phyloP scores from a whole-genome alignment of 1,140 invertebrate genomes.

The Drosophila serrata region DNA sequence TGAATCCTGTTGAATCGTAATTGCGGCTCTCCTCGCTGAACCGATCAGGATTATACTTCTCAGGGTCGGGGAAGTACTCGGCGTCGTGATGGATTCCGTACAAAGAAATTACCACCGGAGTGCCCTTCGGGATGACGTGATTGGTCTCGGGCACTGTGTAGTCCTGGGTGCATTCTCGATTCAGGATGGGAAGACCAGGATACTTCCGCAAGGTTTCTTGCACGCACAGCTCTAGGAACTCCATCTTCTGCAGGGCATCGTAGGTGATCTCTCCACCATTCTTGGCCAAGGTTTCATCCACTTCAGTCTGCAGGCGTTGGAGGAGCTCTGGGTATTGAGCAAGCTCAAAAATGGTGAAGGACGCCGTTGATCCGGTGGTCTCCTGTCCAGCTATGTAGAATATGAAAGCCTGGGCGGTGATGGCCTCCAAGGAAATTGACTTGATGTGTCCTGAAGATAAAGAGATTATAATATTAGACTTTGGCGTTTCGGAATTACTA shows the following conservation, averaged over 20 bases:
- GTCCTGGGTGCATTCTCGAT: slow-evolving; percentile 84
- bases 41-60: slow-evolving; percentile 89
- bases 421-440: slow-evolving; percentile 85
- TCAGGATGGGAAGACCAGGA: slow-evolving; percentile 87
- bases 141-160: slow-evolving; percentile 84
- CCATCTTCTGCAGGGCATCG: slow-evolving; percentile 86
- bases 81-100: slow-evolving; percentile 86
- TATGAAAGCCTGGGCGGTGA: slow-evolving; percentile 88
- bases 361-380: slow-evolving; percentile 88
- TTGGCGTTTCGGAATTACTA: rapidly evolving
- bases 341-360: slow-evolving; percentile 87
- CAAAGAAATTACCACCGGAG: slow-evolving; percentile 84
- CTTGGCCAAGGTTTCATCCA: slow-evolving; percentile 85
- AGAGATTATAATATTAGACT: too few species aligned
- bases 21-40: slow-evolving; percentile 86
- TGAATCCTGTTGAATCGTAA: slow-evolving; percentile 85
- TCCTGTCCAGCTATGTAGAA: slow-evolving; percentile 91
- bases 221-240: slow-evolving; percentile 87
- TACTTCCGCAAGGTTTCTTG: slow-evolving; percentile 88
- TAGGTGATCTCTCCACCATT: slow-evolving; percentile 86
- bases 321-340: slow-evolving; percentile 88
- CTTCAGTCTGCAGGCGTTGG: slow-evolving; percentile 87
- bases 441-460: slow-evolving; percentile 47
- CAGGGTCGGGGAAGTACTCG: slow-evolving; percentile 88
- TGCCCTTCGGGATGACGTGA: slow-evolving; percentile 85